A percentile compares a stretch with the other conserved stretches of the same genome.
These are phyloP conservation scores for Ormia ochracea DNA, from an alignment of 2,888 invertebrate species.

Conservation along the genomic window DNA sequence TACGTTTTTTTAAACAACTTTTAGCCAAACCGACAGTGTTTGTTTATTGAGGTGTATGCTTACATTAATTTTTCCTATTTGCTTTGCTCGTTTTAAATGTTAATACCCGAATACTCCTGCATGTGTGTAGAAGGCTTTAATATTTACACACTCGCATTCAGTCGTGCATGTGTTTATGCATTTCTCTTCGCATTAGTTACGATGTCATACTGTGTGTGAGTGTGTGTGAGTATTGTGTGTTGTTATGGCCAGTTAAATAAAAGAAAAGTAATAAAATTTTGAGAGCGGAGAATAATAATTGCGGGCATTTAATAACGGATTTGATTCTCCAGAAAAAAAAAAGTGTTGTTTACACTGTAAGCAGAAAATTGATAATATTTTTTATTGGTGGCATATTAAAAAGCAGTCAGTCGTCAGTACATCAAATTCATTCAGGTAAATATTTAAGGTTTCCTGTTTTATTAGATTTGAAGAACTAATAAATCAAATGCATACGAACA, in stretches of 20 bases:
- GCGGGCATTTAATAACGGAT: no score
- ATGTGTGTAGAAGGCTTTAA: no score
- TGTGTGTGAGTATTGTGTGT: no score
- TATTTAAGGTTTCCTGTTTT: background rate
- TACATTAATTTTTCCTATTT: conserved; percentile 15
- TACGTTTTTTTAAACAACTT: no score
- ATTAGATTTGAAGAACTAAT: background rate
- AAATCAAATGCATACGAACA: background rate
- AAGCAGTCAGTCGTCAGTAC: background rate
- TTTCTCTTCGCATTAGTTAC: no score
- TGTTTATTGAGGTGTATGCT: conserved; percentile 5
- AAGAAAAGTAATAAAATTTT: background rate
- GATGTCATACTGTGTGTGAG: no score
- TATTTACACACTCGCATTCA: no score
- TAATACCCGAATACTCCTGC: no score
- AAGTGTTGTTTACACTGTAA: background rate
- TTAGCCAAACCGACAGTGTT: background rate
- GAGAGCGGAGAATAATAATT: background rate
- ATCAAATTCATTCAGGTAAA: background rate
- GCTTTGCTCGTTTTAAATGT: background rate
- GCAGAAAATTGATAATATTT: background rate
- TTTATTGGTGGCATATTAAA: conserved; percentile 6
- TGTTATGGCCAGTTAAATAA: background rate
- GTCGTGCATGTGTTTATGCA: conserved; percentile 22
- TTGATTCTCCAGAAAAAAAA: no score